Evolutionary conservation across 2,797 vertebrate genomes (phyloP).

Genomic region (Petrocephalus schoutedeni): DNA sequence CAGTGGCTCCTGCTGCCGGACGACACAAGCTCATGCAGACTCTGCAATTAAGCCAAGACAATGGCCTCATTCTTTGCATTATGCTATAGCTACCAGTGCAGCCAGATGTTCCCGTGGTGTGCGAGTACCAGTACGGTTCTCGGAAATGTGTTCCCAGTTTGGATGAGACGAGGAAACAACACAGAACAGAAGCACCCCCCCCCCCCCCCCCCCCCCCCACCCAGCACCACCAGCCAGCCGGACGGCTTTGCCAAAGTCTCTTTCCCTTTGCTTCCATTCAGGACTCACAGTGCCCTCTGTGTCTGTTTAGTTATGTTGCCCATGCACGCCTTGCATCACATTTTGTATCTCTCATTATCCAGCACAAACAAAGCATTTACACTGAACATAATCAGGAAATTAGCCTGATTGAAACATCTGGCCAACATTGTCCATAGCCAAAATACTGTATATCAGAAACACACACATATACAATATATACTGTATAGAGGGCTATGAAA

Average conservation of each 20-base stretch:
- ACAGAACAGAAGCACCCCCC: conserved; percentile 39
- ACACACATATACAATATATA: not conserved
- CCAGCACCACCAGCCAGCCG: conserved; percentile 34
- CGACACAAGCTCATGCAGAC: conserved; percentile 32
- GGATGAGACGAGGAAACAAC: conserved; percentile 50
- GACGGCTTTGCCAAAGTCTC: conserved; percentile 39
- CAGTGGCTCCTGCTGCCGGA: conserved; percentile 34
- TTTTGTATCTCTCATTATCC: not conserved
- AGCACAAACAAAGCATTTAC: conserved; percentile 17
- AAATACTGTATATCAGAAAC: not conserved
- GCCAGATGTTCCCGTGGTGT: conserved; percentile 62
- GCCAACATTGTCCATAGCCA: not conserved
- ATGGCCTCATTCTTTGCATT: conserved; percentile 62
- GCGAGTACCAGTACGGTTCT: conserved; percentile 47
- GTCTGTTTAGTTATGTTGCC: conserved; percentile 36
- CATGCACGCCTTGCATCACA: not conserved
- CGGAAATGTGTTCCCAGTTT: conserved; percentile 63
- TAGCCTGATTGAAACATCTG: not conserved
- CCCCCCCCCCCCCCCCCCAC: not conserved
- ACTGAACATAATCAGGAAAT: conserved; percentile 9
- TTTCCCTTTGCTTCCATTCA: conserved; percentile 47
- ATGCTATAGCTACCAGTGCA: conserved; percentile 51
- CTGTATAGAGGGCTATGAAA: not conserved
- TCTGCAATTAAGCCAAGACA: conserved; percentile 58
- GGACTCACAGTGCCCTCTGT: conserved; percentile 41